Base-by-base conservation (phyloP, 2,888 invertebrate genomes). In the Atethmia centrago region DNA sequence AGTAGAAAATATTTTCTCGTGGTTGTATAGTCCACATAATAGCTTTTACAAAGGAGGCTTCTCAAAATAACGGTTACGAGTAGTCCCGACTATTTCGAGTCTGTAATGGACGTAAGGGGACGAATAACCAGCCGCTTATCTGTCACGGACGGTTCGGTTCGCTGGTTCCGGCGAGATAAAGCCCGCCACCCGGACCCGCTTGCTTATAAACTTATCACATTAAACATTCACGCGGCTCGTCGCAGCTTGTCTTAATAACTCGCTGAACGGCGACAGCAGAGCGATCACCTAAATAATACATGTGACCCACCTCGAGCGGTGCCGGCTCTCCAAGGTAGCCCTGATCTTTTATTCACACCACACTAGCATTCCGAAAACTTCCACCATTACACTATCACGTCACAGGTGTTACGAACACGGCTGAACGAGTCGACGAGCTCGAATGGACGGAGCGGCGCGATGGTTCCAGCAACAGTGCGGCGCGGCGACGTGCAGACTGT, bases 271-370 rank as follows among this genome's bases (percentile, higher is more conserved):
- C 66, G 87, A 85, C 85, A 79, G 80, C 82, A 80, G 77, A 79
- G 70, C 55, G 79, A 74, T 74, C 84, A 79, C 56, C 76, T 88
- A 83, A 90, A 91, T 88, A 88, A 86, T 87, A 85, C 80, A 89
- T 85, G 85, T 72, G 71, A 90, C 91, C 87, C 84, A 94, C 94
- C 94, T 93, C 89, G 88, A 90, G 91, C 93, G 92, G 92, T 91
- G 93, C 90, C 92, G 90, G 93, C 92, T 90, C 89, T 89, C 90
- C 84, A 88, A 88, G 89, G 89, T 88, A 89, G 90, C 91, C 90
- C 82, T 89, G 89, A 88, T 90, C 82, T 89, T 90, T 90, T 85
- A 92, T 90, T 91, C 93, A 93, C 91, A 88, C 75, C 82, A 83
- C 91, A 92, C 92, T 87, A 88, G 79, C 88, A 91, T 90, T 85